Evolutionary conservation across 53 echinoderm and acorn worm species (phyloP), one percentile per base, ranked within the genome.

Genomic region (Hippasteria phrygiana): DNA sequence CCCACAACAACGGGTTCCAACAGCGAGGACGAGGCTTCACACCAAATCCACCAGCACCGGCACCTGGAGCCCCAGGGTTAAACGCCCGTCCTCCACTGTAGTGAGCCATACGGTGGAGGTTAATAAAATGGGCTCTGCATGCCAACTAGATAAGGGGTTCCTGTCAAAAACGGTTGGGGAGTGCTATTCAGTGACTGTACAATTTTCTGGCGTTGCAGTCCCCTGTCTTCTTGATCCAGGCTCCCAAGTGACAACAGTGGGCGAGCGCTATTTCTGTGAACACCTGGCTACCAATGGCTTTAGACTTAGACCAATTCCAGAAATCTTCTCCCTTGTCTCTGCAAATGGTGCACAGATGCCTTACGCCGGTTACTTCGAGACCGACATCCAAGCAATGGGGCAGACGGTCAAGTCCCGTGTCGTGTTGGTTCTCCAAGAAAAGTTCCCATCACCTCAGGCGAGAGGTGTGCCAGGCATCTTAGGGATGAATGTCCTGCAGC

Each of bases 221-320:
- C n/a, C 73, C 51, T 87, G 87, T 46, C 73, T 90, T 14, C 31
- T 90, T 1, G 90, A 82, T 28, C 66, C 81, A 1, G 90, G 90
- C 5, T 90, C 90, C 24, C 90, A 90, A 53, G 90, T 90, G 53
- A 62, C 87, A 3, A 73, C 87, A 2, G 45, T 73, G 10, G 74
- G 87, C 20, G 74, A 85, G 47, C 12, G 14, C 22, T 87, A 40
- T 34, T 87, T 87, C 69, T 20, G 4, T 22, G 40, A 74, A 33
- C 16, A 18, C 13, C 69, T 87, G 18, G 24, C 74, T 37, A 54
- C 87, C 16, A 53, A 36, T 13, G 85, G 87, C 12, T 87, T 74
- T 32, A 20, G 47, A 39, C 51, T 73, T 12, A 32, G 74, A 39
- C 33, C 47, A 14, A 51, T 87, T n/a, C 87, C 72, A 16, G 16